Evolutionary conservation across 2,888 invertebrate species (phyloP), one percentile per base, ranked within the genome.

Genomic region (Metopia argyrocephala): DNA sequence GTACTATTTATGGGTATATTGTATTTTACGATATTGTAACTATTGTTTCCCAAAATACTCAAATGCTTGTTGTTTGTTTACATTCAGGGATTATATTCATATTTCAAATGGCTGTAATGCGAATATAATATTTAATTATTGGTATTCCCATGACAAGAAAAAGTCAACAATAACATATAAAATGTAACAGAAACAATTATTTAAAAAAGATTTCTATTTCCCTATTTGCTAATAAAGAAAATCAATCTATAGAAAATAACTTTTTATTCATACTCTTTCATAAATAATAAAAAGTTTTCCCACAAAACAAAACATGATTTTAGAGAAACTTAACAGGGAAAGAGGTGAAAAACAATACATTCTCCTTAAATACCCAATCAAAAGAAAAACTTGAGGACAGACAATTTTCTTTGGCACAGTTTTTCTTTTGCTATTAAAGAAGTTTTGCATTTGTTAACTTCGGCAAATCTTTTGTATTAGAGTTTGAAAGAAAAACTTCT

Each of bases 71-170:
- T n/a, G n/a, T n/a, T n/a, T n/a, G n/a, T n/a, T n/a, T n/a, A n/a
- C n/a, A n/a, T n/a, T n/a, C n/a, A n/a, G n/a, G n/a, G n/a, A n/a
- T 20, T 7, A 7, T 27, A 56, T 56, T 56, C 27, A 56, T 56
- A 21, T 12, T 70, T 27, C 23, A 18, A 61, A 65, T 57, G n/a
- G n/a, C n/a, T n/a, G n/a, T n/a, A n/a, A n/a, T n/a, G n/a, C n/a
- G 20, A 52, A 75, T 27, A 76, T 50, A 69, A 76, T n/a, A 70
- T 65, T 31, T 78, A 71, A 78, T 78, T 73, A 62, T 62, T 56
- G 20, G 54, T 70, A 79, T 79, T 79, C 79, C 75, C 79, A 79
- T 79, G 75, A 75, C 74, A 75, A 79, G 64, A 66, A 68, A 79
- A 70, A n/a, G 64, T 45, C 7, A 65, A 38, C n/a, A 31, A 59